Evolutionary conservation across 2,113 vertebrate species (phyloP), one percentile per base, ranked within the genome.

Genomic region (Gobiocypris rarus): DNA sequence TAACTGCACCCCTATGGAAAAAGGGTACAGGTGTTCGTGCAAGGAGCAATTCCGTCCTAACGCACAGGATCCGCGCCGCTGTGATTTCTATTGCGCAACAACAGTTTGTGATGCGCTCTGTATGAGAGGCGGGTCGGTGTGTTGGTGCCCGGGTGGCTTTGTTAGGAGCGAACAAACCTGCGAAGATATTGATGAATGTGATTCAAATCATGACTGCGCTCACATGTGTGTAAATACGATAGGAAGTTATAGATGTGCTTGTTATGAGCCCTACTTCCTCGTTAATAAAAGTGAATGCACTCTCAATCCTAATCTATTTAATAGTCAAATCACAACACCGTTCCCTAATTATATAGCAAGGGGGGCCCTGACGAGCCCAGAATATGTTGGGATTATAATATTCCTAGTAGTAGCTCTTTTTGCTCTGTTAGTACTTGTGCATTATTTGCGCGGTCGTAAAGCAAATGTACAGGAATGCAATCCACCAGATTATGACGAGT

Each of bases 11-110:
- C 3, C 31, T 0, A 70, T 87, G 1, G 14, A 41, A 7, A 88
- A 82, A 10, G 91, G 92, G 3, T 92, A 89, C 15, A 83, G 3
- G 71, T 95, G 94, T 50, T 89, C 87, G 1, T 95, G 94, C 84
- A 61, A 0, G 0, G 0, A 0, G 0, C 75, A 87, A 6, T 92
- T 83, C 63, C 86, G 59, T 24, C 90, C 82, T 9, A 69, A 87
- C 41, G 78, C 34, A 7, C 45, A 41, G 24, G 9, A 92, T 34
- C 89, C 82, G 8, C 26, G 28, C 45, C 38, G 1, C 13, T 88
- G 85, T 41, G 69, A 86, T 9, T 73, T 48, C 2, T 75, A 24
- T 14, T 85, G 83, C 58, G 0, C 4, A 1, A 24, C 22, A 1
- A 0, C 1, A 9, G 11, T 59, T 5, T 88, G 87, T 56, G 6